Base-by-base conservation (phyloP, 2,888 invertebrate species). In the Eumerus sabulonum region DNA sequence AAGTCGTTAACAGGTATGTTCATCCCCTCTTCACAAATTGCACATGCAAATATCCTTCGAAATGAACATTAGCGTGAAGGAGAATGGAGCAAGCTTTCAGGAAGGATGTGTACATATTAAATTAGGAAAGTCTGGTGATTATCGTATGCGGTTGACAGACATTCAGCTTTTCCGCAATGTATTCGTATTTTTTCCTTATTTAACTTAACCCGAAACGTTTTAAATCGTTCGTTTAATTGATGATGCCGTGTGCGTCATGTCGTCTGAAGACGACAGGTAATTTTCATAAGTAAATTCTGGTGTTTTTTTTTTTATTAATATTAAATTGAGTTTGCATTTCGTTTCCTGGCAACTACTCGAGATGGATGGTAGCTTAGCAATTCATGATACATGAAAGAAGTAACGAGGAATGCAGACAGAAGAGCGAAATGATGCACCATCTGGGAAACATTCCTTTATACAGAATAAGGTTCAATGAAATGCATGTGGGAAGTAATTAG, bases 71-170 rank as follows among this genome's bases (percentile, higher is more conserved):
- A 40, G 3, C 53, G 51, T 45, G 62, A 38, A 27, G 27, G 27
- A 27, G 7, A 27, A 4, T 27, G 27, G 3, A 27, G 2, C 27
- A 2, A 2, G 3, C 27, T n/a, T 56, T 9, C 48, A n/a, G 35
- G 19, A 45, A 12, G 47, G 13, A 19, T 44, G 18, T 68, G 60
- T 50, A n/a, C n/a, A n/a, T n/a, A 77, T 77, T 67, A 72, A 77
- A 77, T 77, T 77, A 77, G 45, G 66, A 77, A 77, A 77, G 60
- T 77, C 72, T 73, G 76, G 72, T 77, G 76, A 77, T 77, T 77
- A 77, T 72, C 50, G 72, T 57, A 47, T 77, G 76, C 76, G 72
- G 12, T 47, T 77, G 76, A 77, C 76, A 77, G 76, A 57, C 60
- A 60, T 54, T 64, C 48, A 59, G n/a, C n/a, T n/a, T n/a, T n/a